phyloP scores from a whole-genome alignment of 2,113 vertebrate genomes.

The Mobula hypostoma region DNA sequence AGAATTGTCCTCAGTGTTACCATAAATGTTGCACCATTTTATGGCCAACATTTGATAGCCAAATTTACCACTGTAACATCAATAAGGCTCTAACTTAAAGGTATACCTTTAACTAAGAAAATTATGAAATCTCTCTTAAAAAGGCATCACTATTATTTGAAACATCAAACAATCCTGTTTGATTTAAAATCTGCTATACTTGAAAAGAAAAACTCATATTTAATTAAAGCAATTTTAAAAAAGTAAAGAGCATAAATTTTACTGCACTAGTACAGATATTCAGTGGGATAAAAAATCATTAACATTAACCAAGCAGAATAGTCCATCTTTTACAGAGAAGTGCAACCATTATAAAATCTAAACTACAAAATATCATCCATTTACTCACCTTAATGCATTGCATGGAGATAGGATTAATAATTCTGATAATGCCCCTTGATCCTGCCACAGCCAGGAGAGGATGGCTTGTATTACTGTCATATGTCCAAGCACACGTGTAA shows the following conservation, averaged over 20 bases:
- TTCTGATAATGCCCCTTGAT: constrained; percentile 90
- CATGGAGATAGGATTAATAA: constrained; percentile 98
- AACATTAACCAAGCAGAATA: background rate
- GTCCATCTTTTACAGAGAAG: background rate
- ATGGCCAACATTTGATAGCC: background rate
- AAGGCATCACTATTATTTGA: background rate
- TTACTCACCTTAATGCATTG: constrained; percentile 89
- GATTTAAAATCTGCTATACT: background rate
- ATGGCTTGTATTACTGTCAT: constrained; percentile 93
- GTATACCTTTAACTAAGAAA: too few relatives aligned
- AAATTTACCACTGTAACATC: background rate
- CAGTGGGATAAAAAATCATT: background rate
- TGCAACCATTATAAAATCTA: background rate
- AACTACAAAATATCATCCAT: background rate
- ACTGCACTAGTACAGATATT: background rate
- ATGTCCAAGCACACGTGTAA: constrained; percentile 97
- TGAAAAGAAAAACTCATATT: background rate
- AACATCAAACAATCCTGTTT: background rate
- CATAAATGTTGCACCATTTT: background rate
- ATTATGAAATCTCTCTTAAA: background rate
- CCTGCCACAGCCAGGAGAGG: constrained; percentile 90
- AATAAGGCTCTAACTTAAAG: background rate
- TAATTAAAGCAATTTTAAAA: constrained; percentile 3
- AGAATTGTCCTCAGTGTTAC: background rate
- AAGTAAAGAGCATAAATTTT: background rate